Evolutionary conservation across 2,797 vertebrate species (phyloP), one percentile per base, ranked within the genome.

Genomic region (Sphaeramia orbicularis): DNA sequence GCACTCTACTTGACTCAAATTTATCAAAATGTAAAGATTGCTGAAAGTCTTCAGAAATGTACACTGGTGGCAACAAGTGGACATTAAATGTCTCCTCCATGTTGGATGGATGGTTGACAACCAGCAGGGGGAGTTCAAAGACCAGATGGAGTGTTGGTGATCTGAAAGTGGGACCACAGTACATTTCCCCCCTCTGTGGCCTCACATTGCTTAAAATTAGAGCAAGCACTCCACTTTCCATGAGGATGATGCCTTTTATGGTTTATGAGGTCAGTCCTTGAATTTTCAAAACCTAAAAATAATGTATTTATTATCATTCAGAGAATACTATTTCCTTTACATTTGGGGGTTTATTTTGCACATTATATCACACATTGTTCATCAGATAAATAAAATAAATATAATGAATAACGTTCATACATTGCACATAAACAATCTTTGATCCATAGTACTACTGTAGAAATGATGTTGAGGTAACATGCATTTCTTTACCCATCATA

Each of bases 61-160:
- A 16, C 14, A 49, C 0, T 0, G 1, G 10, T 24, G n/a, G 42
- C 71, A 48, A 49, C 7, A 1, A 14, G 4, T 10, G 13, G 45
- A 0, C 24, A 0, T 1, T 65, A 12, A 71, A 66, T 0, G 11
- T 15, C 67, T 13, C 50, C 16, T 13, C 7, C 30, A 32, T 6
- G 30, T 32, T 32, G 27, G 6, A 11, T 19, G 4, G 21, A 14
- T 14, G 8, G 0, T 35, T 19, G 1, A 4, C n/a, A 6, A 65
- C 69, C 90, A 86, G 71, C 81, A 90, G 91, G 58, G 74, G 91
- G 91, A 58, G 81, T 32, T 51, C 68, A 84, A 41, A 90, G 80
- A 80, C 85, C 52, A 56, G 27, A 57, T 0, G 18, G 18, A 59
- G 2, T 10, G 3, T 16, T 10, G 14, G 11, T 38, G 11, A 52